Conservation (phyloP, 2,113 vertebrate genomes). For the Ursus arctos region DNA sequence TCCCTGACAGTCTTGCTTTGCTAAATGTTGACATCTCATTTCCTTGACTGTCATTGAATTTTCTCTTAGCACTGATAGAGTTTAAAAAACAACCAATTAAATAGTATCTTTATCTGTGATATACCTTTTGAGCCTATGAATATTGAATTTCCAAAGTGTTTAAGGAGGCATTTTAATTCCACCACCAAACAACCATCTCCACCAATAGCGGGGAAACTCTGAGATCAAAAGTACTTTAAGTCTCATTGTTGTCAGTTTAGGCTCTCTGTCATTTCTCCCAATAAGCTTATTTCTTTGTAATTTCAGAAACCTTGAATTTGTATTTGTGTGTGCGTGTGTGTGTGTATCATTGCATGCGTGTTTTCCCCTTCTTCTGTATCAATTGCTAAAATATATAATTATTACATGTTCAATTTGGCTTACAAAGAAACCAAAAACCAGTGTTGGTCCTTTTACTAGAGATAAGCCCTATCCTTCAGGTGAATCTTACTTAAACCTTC, state of each 20-base stretch:
- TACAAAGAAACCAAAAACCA: background rate
- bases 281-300: background rate
- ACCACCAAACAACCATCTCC: background rate
- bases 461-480: background rate
- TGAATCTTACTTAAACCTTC: background rate
- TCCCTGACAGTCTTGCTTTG: background rate
- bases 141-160: conserved; percentile 6
- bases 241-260: background rate
- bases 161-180: background rate
- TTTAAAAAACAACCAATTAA: background rate
- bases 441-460: background rate
- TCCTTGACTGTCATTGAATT: background rate
- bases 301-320: background rate
- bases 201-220: background rate
- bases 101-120: background rate
- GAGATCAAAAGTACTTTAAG: background rate
- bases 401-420: background rate
- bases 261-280: background rate
- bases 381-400: background rate
- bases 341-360: fast-evolving
- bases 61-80: background rate
- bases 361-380: background rate
- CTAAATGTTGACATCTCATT: background rate
- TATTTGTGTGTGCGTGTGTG: background rate
- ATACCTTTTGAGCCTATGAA: background rate